Evolutionary conservation across 2,888 invertebrate species (phyloP), one percentile per base, ranked within the genome.

Genomic region (Leptopterna dolabrata): DNA sequence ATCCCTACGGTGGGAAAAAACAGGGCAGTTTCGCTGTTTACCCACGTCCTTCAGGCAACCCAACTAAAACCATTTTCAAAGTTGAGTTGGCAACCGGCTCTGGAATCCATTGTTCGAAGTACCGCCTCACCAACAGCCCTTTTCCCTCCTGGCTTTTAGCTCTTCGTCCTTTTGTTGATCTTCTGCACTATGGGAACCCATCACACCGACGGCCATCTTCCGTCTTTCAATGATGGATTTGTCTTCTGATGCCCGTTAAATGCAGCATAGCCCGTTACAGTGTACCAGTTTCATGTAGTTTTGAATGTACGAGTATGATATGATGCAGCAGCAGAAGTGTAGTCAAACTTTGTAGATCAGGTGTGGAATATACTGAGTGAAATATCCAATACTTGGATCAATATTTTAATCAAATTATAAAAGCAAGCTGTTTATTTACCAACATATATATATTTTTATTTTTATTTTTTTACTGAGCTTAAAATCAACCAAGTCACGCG

Each of bases 51-150:
- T 63, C 63, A 7, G 24, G 63, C 24, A 63, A 63, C 24, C 13
- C 63, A 63, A 63, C 63, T 24, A 63, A 63, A 63, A n/a, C 24
- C 63, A 63, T 63, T 63, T 63, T 63, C 63, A 63, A 63, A 63
- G 63, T 63, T 63, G 63, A 63, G 24, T 63, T 63, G 63, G 63
- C 63, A 63, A 63, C 19, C 63, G 19, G 63, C 63, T 27, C 63
- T 63, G 63, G 63, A 24, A 27, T 9, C 63, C 63, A 63, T 63
- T 63, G 63, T 63, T 63, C 63, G 63, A 27, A 0, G 63, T 11
- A 63, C 63, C 63, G 63, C 63, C 63, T 24, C 63, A 63, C 63
- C 63, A 63, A 63, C 63, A 63, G 63, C 19, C 63, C 63, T 63
- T 63, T 63, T 24, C 63, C 63, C 63, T 63, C 63, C 63, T 63